Base-by-base conservation (phyloP, 1,140 invertebrate genomes). In the Globodera rostochiensis region DNA sequence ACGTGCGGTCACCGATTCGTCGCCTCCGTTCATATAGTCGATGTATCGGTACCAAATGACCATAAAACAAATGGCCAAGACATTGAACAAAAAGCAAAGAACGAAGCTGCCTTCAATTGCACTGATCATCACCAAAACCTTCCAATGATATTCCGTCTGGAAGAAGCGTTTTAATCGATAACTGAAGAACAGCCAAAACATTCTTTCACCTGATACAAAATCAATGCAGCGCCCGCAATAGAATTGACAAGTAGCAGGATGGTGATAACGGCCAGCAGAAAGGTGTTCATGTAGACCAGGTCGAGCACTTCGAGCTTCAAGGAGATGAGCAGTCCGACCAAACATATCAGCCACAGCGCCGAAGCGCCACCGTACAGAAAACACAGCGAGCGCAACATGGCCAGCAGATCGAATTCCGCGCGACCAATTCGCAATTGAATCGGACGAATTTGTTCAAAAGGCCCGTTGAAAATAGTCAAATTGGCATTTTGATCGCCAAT, bases 21-120 rank as follows among this genome's bases (percentile, higher is more conserved):
- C 80, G 36, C 75, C 57, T 6, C 84, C 82, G 75, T 87, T 86
- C 86, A 89, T 90, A 73, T 88, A 90, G 66, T 83, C 81, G 74
- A 88, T 89, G 82, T 88, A 88, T 15, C 85, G 88, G 70, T 82
- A 87, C 87, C 89, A 90, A 45, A 84, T 83, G 13, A 89, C 81
- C 46, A 84, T 78, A 36, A 88, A 83, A 13, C 57, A 46, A 9
- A 90, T 64, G 49, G 86, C 84, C 19, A 85, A 47, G 3, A 82
- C 13, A 25, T 79, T 74, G 60, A 88, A 83, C 19, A 86, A 80
- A 47, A 87, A 87, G 66, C 84, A 80, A 7, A 88, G 73, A 21
- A 90, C 45, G 45, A 90, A 75, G 46, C 82, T 84, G 36, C 83
- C 86, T 45, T 82, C 81, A 8, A 82, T 84, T 64, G 84, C 83